A percentile compares a stretch with the other conserved stretches of the same genome.
phyloP scores from a whole-genome alignment of 2,113 vertebrate species.

The Stercorarius parasiticus region DNA sequence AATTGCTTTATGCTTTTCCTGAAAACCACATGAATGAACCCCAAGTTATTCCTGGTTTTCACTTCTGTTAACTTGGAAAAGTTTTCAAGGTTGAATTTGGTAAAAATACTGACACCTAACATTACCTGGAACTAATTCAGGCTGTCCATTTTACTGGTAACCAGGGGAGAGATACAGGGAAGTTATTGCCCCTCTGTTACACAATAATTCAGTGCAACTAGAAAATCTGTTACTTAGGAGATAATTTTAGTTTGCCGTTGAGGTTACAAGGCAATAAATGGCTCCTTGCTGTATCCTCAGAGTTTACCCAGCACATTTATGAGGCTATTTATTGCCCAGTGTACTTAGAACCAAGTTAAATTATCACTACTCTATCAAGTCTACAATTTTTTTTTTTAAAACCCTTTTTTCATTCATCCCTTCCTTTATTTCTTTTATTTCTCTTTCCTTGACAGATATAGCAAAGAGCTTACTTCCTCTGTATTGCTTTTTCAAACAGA shows the following conservation, averaged over 20 bases:
- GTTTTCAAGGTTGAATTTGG: slow-evolving; percentile 40
- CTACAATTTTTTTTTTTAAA: slow-evolving; percentile 12
- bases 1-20: not conserved
- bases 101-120: slow-evolving; percentile 12
- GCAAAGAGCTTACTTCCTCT: not conserved
- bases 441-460: not conserved
- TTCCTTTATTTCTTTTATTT: slow-evolving; percentile 38
- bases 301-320: slow-evolving; percentile 66
- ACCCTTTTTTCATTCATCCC: slow-evolving; percentile 14
- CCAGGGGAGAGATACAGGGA: slow-evolving; percentile 63
- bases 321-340: slow-evolving; percentile 41
- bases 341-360: slow-evolving; percentile 56
- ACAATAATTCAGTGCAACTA: slow-evolving; percentile 69
- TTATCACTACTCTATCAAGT: slow-evolving; percentile 45
- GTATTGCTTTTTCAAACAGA: not conserved
- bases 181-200: slow-evolving; percentile 55
- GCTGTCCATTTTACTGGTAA: slow-evolving; percentile 57
- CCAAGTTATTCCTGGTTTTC: not conserved
- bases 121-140: slow-evolving; percentile 49
- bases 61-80: not conserved
- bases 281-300: slow-evolving; percentile 55
- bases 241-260: slow-evolving; percentile 69
- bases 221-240: slow-evolving; percentile 73
- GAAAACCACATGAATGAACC: not conserved
- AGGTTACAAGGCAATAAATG: slow-evolving; percentile 71